Evolutionary conservation across 2,797 vertebrate species (phyloP).

Genomic region (Smutsia gigantea): DNA sequence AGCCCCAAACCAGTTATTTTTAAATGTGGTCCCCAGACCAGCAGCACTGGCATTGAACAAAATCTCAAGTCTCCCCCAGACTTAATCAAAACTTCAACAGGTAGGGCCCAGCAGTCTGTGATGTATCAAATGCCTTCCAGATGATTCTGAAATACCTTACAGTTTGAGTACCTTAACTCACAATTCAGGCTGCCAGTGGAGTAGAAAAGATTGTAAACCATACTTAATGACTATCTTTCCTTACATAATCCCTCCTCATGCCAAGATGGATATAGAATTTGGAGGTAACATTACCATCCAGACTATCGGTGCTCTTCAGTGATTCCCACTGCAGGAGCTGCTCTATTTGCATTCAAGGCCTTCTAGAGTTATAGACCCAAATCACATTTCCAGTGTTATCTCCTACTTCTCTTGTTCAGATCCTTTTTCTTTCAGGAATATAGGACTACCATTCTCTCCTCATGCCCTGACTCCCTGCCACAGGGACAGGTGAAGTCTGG

Average conservation of each 20-base stretch:
- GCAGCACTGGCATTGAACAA: not conserved
- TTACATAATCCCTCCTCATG: not conserved
- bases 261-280: not conserved
- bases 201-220: not conserved
- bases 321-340: not conserved
- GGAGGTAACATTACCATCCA: not conserved
- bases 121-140: not conserved
- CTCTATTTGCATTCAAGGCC: not conserved
- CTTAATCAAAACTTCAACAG: not conserved
- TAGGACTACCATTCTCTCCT: not conserved
- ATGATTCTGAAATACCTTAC: not conserved
- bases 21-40: not conserved
- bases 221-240: not conserved
- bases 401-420: not conserved
- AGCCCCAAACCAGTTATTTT: not conserved
- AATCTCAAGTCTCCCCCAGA: not conserved
- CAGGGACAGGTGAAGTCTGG: not conserved
- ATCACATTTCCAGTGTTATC: not conserved
- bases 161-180: not conserved
- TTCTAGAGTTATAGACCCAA: not conserved
- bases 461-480: not conserved
- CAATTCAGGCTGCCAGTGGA: not conserved
- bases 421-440: not conserved
- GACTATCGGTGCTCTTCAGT: not conserved
- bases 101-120: not conserved